phyloP scores from a whole-genome alignment of 2,113 vertebrate genomes.

The Anarrhichthys ocellatus region DNA sequence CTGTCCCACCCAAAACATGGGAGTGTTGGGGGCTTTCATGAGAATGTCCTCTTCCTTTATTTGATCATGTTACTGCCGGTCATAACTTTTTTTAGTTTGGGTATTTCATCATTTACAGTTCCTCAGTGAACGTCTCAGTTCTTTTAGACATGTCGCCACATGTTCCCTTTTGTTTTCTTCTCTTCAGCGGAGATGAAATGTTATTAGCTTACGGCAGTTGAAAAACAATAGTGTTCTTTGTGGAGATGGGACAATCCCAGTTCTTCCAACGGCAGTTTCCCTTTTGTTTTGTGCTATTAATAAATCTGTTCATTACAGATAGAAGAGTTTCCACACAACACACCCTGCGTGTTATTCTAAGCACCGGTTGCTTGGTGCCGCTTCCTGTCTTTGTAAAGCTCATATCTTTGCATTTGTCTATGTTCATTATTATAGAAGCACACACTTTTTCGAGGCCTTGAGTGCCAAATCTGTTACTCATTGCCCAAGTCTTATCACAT shows the following conservation, averaged over 20 bases:
- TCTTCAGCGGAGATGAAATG: slow-evolving; percentile 19
- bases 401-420: slow-evolving; percentile 22
- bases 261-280: slow-evolving; percentile 58
- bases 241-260: slow-evolving; percentile 26
- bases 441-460: slow-evolving; percentile 12
- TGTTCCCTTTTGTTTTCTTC: slow-evolving; percentile 7
- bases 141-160: slow-evolving; percentile 27
- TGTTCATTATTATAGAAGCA: neutral
- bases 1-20: neutral
- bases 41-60: neutral
- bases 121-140: neutral
- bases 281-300: slow-evolving; percentile 67
- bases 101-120: slow-evolving; percentile 10
- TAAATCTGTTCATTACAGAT: slow-evolving; percentile 59
- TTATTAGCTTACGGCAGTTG: slow-evolving; percentile 42
- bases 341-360: slow-evolving; percentile 62
- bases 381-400: slow-evolving; percentile 39
- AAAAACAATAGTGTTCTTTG: slow-evolving; percentile 55
- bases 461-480: slow-evolving; percentile 68
- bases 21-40: slow-evolving; percentile 24
- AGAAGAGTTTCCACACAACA: slow-evolving; percentile 52
- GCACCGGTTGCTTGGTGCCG: slow-evolving; percentile 18
- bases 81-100: neutral
- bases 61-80: neutral
- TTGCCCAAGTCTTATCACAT: slow-evolving; percentile 67